Evolutionary conservation across 2,888 invertebrate species (phyloP).

Genomic region (Pseudococcus jackbeardsleyi): DNA sequence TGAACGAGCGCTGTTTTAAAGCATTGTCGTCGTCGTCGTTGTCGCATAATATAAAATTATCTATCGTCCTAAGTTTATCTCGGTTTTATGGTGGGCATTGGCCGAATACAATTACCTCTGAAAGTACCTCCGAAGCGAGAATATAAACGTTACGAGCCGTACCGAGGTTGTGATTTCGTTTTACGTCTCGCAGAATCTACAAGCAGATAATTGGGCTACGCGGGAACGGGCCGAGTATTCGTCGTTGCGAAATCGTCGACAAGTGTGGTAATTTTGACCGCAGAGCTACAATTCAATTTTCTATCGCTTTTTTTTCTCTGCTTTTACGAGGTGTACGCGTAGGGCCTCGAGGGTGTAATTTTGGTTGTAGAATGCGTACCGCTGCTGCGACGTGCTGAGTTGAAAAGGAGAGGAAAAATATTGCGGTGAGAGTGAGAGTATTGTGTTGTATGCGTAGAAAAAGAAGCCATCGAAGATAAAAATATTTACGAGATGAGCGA

Average conservation of each 20-base stretch:
- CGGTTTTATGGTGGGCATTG: background rate
- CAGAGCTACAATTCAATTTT: constrained; percentile 37
- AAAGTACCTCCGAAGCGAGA: background rate
- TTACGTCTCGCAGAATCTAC: background rate
- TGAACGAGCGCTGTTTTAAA: background rate
- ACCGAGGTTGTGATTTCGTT: background rate
- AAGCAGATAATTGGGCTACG: background rate
- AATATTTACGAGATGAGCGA: too few species aligned
- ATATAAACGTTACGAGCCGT: constrained; percentile 10
- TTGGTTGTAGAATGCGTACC: too few species aligned
- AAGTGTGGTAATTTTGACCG: constrained; percentile 24
- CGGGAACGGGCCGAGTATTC: background rate
- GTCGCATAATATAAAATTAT: background rate
- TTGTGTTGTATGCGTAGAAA: too few species aligned
- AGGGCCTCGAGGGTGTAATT: background rate
- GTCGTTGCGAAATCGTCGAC: background rate
- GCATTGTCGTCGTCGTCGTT: background rate
- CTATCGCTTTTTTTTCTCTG: background rate
- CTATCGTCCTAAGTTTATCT: background rate
- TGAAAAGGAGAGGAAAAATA: too few species aligned
- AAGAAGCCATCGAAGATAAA: too few species aligned
- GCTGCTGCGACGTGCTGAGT: too few species aligned
- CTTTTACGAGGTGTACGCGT: background rate
- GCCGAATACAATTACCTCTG: background rate
- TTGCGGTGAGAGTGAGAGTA: too few species aligned